Evolutionary conservation across 2,888 invertebrate genomes (phyloP).

Genomic region (Dicranocentrus wangi): DNA sequence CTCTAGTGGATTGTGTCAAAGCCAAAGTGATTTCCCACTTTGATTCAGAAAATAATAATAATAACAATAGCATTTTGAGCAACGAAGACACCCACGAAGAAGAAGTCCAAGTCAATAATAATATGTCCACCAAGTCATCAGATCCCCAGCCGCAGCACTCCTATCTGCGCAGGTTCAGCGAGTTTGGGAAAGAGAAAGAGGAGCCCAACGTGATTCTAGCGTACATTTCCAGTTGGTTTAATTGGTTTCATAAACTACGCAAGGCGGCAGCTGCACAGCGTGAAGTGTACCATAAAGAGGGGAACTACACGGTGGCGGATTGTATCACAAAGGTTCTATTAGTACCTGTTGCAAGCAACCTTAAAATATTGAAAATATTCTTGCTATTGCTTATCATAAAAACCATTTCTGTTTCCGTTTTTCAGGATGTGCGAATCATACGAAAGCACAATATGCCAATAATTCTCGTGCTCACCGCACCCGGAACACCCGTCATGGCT

Average conservation of each 20-base stretch:
- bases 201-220: no score
- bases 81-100: no score
- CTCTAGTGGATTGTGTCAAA: no score
- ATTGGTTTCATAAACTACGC: not conserved
- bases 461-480: conserved; percentile 40
- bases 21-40: no score
- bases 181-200: no score
- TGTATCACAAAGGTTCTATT: conserved; percentile 30
- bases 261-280: conserved; percentile 17
- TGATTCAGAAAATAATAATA: no score
- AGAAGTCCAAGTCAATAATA: no score
- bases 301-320: conserved; percentile 41
- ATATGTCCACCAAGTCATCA: no score
- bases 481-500: conserved; percentile 43
- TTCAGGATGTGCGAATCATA: conserved; percentile 41
- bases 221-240: no score
- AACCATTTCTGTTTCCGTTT: not conserved
- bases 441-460: conserved; percentile 35
- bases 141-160: no score
- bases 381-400: not conserved
- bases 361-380: not conserved
- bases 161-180: no score
- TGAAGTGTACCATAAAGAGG: conserved; percentile 31
- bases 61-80: no score
- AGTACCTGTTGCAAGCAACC: not conserved